Conservation (phyloP, 1,140 invertebrate species). For the Orius laevigatus region DNA sequence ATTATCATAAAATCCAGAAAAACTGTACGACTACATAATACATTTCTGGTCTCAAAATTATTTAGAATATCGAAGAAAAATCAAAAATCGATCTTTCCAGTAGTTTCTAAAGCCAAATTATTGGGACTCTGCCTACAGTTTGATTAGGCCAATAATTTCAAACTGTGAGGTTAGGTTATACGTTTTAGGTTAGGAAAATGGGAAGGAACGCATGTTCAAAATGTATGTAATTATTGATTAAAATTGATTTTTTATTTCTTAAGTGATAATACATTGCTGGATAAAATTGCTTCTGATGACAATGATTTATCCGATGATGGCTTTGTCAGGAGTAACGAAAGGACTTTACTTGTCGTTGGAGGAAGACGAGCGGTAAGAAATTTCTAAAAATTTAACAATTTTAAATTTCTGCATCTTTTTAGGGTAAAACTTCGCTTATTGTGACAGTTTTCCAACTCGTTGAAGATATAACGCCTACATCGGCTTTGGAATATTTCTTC, state of each 20-base stretch:
- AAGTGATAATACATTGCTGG: constrained; percentile 3
- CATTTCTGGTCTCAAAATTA: no score
- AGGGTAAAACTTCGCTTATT: constrained; percentile 5
- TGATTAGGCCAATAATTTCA: no score
- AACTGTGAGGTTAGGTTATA: no score
- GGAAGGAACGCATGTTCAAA: no score
- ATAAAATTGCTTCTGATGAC: not conserved
- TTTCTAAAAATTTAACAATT: not conserved
- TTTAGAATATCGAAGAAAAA: no score
- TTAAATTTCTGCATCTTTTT: not conserved
- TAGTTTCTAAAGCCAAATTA: no score
- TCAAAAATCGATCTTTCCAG: no score
- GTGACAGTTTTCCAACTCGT: not conserved
- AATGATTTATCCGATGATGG: not conserved
- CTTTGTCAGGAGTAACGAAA: not conserved
- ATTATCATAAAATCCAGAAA: no score
- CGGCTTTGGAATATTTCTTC: constrained; percentile 6
- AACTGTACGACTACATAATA: no score
- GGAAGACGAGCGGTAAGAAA: not conserved
- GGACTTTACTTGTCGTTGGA: constrained; percentile 3
- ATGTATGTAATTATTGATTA: no score
- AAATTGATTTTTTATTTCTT: not conserved
- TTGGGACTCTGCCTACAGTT: no score
- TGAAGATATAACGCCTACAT: constrained; percentile 5
- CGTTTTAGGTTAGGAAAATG: no score